Percentiles rank a stretch among this genome's conserved stretches.
Conservation (phyloP, 2,113 vertebrate genomes). For the Anseranas semipalmata region DNA sequence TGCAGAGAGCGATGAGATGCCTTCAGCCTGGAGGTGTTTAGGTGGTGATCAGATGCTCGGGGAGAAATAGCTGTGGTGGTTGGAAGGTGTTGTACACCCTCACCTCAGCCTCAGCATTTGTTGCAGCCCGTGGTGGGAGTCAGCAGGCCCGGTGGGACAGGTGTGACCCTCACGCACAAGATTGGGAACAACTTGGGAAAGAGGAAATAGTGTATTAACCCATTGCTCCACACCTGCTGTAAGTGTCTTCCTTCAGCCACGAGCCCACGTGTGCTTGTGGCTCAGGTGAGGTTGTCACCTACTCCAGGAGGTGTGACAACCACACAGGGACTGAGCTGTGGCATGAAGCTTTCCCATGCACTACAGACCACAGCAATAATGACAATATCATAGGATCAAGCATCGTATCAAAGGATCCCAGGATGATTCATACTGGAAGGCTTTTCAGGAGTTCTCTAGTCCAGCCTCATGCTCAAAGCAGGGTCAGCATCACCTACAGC, state of each 20-base stretch:
- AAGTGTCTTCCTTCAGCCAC: neutral
- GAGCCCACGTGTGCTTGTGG: neutral
- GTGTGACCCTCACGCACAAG: neutral
- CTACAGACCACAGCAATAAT: neutral
- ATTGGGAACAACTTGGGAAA: neutral
- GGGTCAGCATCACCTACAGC: neutral
- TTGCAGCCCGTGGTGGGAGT: neutral
- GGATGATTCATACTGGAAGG: neutral
- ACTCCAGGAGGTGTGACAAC: too few relatives aligned
- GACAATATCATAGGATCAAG: too few relatives aligned
- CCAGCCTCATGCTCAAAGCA: neutral
- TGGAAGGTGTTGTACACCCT: neutral
- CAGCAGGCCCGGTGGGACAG: neutral
- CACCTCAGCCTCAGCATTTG: neutral
- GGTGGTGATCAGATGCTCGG: accelerated
- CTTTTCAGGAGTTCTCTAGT: neutral
- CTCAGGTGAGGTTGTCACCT: neutral
- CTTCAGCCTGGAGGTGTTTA: neutral
- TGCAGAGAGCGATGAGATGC: neutral
- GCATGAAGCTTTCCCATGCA: neutral
- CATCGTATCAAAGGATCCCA: neutral
- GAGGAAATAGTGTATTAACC: neutral
- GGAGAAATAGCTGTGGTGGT: neutral
- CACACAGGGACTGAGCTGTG: neutral
- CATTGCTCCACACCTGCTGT: neutral